Evolutionary conservation across 2,113 vertebrate species (phyloP), one percentile per base, ranked within the genome.

Genomic region (Lampris megalopsis): DNA sequence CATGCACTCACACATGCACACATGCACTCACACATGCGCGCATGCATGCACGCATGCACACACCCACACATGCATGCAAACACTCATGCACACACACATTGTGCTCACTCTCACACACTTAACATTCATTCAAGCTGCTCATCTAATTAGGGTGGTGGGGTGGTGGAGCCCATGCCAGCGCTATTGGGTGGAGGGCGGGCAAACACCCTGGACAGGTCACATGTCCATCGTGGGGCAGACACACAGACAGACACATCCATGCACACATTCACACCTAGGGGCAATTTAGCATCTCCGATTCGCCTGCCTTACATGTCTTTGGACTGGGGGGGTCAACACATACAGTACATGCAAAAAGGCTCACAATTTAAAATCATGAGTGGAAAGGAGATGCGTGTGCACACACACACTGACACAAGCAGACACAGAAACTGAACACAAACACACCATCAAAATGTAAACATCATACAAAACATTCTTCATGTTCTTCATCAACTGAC

Each of bases 381-480:
- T 24, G 24, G 24, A 24, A 24, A 24, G 24, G 24, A 24, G 24
- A 24, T 24, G 24, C 74, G 43, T 9, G 13, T 1, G 45, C 35
- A 53, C 56, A 59, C 42, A 63, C 70, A 52, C 66, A 70, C 56
- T 49, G 48, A 70, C 37, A 64, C 64, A 11, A 63, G 6, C 57
- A 66, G 72, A 47, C 62, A 71, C 50, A 52, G 43, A 53, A 41
- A 82, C 79, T 80, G 80, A 24, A 24, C 80, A 83, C 76, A 83
- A 77, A 71, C 78, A 69, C 68, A 68, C 63, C 71, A 61, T 70
- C 73, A 54, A 73, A 79, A 52, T 35, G 49, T 71, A 76, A 77
- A 91, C 85, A 82, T 61, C 38, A 79, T 62, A 89, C 45, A 66
- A 50, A 77, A 91, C 72, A 82, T 85, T 83, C 83, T 83, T 85